A percentile compares a stretch with the other conserved stretches of the same genome.
These are phyloP conservation scores for Ptychochromis oligacanthus DNA, from an alignment of 2,113 vertebrate genomes.

Conservation along the genomic window DNA sequence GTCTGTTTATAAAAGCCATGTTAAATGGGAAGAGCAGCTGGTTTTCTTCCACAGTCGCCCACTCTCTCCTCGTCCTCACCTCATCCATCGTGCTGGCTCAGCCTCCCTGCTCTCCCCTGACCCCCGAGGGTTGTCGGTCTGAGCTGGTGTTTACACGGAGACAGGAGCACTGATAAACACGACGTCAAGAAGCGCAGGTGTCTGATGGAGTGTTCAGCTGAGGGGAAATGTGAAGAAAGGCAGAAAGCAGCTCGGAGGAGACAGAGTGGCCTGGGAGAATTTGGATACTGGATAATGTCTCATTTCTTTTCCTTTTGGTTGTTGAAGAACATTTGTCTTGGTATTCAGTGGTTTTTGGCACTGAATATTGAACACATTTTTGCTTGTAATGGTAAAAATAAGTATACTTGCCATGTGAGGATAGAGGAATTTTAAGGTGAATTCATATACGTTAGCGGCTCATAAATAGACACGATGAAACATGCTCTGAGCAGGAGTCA, in stretches of 20 bases:
- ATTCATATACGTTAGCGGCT: background rate
- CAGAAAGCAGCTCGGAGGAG: slow-evolving; percentile 11
- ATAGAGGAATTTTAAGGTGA: background rate
- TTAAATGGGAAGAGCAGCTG: slow-evolving; percentile 63
- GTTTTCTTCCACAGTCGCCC: slow-evolving; percentile 51
- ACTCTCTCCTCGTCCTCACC: slow-evolving; percentile 41
- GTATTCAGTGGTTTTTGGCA: background rate
- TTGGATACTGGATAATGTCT: background rate
- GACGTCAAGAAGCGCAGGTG: slow-evolving; percentile 63
- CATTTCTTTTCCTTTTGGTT: background rate
- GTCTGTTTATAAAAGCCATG: slow-evolving; percentile 15
- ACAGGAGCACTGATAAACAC: slow-evolving; percentile 65
- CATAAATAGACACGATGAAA: background rate
- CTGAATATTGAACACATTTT: background rate
- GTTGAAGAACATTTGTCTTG: background rate
- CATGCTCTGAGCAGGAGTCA: background rate
- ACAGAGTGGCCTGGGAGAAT: slow-evolving; percentile 10
- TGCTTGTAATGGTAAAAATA: background rate
- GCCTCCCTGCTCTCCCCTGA: slow-evolving; percentile 35
- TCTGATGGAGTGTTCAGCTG: slow-evolving; percentile 55
- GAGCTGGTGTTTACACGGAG: slow-evolving; percentile 64
- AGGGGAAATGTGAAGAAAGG: slow-evolving; percentile 13
- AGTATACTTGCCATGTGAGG: background rate
- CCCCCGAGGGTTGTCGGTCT: slow-evolving; percentile 57
- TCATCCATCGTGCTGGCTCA: slow-evolving; percentile 63